These are phyloP conservation scores for Drosophila ambigua DNA, from an alignment of 1,140 invertebrate species.

Conservation along the genomic window DNA sequence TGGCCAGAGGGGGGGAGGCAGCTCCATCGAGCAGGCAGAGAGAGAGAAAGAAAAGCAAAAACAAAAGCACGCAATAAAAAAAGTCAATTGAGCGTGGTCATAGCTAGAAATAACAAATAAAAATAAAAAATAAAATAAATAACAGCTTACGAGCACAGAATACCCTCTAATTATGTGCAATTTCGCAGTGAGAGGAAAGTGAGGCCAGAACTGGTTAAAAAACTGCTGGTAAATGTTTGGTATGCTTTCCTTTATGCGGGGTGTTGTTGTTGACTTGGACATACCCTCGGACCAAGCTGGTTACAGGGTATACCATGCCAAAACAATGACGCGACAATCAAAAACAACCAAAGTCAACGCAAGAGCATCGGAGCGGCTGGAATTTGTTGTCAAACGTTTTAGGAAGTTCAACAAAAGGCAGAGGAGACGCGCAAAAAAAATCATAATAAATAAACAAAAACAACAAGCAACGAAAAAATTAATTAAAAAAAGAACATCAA, in stretches of 20 bases:
- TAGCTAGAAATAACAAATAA: conserved; percentile 36
- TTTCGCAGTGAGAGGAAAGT: no score
- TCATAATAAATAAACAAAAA: conserved; percentile 15
- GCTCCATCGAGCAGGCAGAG: neutral
- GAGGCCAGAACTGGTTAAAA: no score
- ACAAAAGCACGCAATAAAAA: conserved; percentile 53
- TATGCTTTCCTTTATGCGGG: no score
- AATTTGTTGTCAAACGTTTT: conserved; percentile 52
- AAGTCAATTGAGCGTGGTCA: conserved; percentile 73
- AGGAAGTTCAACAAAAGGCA: conserved; percentile 56
- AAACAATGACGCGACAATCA: conserved; percentile 35
- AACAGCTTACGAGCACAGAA: neutral
- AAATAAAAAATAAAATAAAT: conserved; percentile 42
- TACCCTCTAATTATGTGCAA: no score
- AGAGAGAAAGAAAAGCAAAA: conserved; percentile 25
- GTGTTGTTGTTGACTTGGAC: no score
- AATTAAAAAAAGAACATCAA: conserved; percentile 60
- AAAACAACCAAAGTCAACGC: neutral
- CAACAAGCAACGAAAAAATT: conserved; percentile 12
- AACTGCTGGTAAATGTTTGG: no score
- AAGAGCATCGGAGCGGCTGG: conserved; percentile 1
- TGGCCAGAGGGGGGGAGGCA: no score
- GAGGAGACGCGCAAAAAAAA: conserved; percentile 2
- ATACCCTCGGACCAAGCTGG: no score
- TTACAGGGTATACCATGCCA: neutral